These are phyloP conservation scores for Melinopterus prodromus DNA, from an alignment of 2,888 invertebrate species.

Conservation along the genomic window DNA sequence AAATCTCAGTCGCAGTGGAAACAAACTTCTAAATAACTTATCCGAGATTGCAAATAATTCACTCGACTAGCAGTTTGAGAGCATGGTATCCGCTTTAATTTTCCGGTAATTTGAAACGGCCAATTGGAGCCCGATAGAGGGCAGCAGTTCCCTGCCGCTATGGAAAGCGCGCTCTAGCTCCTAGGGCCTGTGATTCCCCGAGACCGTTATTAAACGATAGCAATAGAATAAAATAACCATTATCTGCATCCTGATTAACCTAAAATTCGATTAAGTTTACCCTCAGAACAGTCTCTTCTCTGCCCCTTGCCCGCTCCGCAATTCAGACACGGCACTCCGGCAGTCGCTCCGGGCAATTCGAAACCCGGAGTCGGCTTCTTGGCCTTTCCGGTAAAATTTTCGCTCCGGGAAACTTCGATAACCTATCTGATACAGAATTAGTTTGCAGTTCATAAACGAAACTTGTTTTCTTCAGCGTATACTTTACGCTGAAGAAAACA, in stretches of 20 bases:
- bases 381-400: not conserved
- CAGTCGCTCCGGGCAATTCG: not conserved
- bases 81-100: slow-evolving; percentile 8
- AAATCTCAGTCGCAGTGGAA: not conserved
- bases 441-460: not conserved
- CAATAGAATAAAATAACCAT: slow-evolving; percentile 38
- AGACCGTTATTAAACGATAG: slow-evolving; percentile 29
- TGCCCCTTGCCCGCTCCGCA: not conserved
- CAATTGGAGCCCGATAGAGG: not conserved
- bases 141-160: not conserved
- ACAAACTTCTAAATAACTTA: slow-evolving; percentile 11
- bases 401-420: not conserved
- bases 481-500: too few species aligned
- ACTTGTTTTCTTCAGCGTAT: too few species aligned
- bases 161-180: not conserved
- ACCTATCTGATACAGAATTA: not conserved
- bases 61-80: not conserved
- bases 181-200: not conserved
- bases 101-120: slow-evolving; percentile 23
- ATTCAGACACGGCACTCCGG: too few species aligned
- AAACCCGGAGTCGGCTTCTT: not conserved
- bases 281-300: not conserved
- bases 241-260: slow-evolving; percentile 35
- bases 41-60: not conserved
- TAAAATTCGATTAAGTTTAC: slow-evolving; percentile 33